Conservation (phyloP, 2,797 vertebrate genomes). For the Lutjanus campechanus region DNA sequence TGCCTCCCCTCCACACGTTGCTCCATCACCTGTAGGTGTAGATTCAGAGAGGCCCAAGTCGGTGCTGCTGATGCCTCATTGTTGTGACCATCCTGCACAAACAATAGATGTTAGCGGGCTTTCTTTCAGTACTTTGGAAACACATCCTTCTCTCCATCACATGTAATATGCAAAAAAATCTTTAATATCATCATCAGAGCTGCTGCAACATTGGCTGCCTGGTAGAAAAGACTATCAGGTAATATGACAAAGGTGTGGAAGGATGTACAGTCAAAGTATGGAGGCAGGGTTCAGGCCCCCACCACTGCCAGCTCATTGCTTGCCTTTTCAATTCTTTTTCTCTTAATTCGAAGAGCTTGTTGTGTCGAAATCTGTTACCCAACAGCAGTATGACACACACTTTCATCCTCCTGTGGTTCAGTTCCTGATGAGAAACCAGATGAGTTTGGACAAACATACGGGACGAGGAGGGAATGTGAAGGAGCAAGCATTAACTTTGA, state of each 20-base stretch:
- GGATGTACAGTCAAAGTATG: constrained; percentile 47
- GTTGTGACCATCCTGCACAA: constrained; percentile 40
- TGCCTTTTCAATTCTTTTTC: constrained; percentile 51
- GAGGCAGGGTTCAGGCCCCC: constrained; percentile 23
- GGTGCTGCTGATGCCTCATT: constrained; percentile 41
- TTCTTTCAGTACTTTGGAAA: constrained; percentile 46
- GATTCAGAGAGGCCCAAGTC: constrained; percentile 53
- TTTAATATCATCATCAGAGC: neutral
- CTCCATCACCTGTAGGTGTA: constrained; percentile 67
- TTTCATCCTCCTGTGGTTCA: neutral
- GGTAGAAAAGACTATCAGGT: neutral
- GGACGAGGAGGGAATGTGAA: constrained; percentile 24
- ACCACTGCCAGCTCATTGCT: constrained; percentile 41
- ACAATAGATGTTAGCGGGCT: constrained; percentile 39
- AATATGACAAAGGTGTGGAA: constrained; percentile 22
- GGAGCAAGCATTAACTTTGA: constrained; percentile 37
- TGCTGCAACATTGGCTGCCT: constrained; percentile 17
- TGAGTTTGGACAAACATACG: constrained; percentile 25
- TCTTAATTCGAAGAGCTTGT: constrained; percentile 21
- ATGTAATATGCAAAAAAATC: neutral
- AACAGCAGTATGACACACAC: constrained; percentile 24
- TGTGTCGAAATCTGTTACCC: constrained; percentile 37
- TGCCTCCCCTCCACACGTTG: constrained; percentile 56
- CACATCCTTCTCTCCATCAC: constrained; percentile 49
- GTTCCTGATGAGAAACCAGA: constrained; percentile 19